These are phyloP conservation scores for Crambe crambe DNA, from an alignment of 37 sponge, comb jelly and placozoan species.

Conservation along the genomic window DNA sequence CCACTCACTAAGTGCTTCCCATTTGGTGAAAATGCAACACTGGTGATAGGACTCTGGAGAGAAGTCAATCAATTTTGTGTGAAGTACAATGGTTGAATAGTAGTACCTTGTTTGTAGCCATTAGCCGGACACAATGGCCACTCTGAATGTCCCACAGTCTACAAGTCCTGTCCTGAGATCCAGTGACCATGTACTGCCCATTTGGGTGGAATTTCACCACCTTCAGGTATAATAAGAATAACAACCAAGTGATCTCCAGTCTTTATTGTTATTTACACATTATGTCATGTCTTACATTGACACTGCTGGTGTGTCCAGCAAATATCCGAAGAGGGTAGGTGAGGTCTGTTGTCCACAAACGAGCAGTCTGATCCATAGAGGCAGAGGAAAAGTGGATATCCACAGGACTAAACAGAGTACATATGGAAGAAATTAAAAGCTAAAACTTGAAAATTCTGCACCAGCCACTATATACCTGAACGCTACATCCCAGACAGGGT, in stretches of 20 bases:
- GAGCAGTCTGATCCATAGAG: constrained; percentile 73
- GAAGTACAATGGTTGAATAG: not conserved
- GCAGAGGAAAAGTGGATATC: constrained; percentile 82
- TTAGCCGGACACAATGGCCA: constrained; percentile 78
- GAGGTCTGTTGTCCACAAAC: constrained; percentile 76
- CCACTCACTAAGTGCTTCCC: constrained; percentile 62
- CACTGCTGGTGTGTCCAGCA: constrained; percentile 73
- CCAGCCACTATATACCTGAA: constrained; percentile 56
- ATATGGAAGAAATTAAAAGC: not conserved
- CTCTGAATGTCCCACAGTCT: constrained; percentile 85
- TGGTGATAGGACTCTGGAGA: constrained; percentile 38
- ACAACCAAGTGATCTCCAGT: not conserved
- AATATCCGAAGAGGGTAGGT: constrained; percentile 80
- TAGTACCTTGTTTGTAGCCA: constrained; percentile 60
- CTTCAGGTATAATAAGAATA: no score
- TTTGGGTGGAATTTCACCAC: constrained; percentile 43
- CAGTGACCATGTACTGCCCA: constrained; percentile 83
- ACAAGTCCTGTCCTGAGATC: constrained; percentile 74
- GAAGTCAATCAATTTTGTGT: no score
- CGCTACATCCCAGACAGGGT: constrained; percentile 80
- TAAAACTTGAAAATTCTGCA: not conserved
- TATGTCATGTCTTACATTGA: constrained; percentile 55
- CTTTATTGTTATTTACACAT: not conserved
- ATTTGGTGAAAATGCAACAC: constrained; percentile 62
- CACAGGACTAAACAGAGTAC: constrained; percentile 45